A percentile compares a stretch with the other conserved stretches of the same genome.
These are phyloP conservation scores for Chelonus insularis DNA, from an alignment of 1,140 invertebrate species.

Conservation along the genomic window DNA sequence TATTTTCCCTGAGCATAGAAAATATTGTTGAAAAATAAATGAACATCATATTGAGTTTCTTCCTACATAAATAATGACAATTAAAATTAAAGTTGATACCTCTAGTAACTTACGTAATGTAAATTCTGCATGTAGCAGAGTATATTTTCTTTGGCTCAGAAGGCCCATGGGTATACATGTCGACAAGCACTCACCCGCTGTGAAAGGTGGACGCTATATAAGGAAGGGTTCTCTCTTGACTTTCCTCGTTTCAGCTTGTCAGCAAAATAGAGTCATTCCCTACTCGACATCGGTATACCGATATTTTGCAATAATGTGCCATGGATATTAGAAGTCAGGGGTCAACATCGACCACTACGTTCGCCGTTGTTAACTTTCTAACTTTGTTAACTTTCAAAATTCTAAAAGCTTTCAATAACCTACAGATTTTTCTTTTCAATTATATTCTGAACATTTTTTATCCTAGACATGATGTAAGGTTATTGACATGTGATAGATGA, in stretches of 20 bases:
- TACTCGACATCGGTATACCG: slow-evolving; percentile 22
- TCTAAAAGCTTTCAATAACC: not conserved
- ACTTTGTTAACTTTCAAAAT: no score
- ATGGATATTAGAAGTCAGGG: slow-evolving; percentile 14
- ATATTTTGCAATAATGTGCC: slow-evolving; percentile 31
- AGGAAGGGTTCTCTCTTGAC: slow-evolving; percentile 13
- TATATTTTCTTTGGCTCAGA: not conserved
- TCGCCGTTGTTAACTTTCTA: not conserved
- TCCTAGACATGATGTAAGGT: no score
- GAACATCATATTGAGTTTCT: no score
- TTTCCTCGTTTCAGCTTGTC: slow-evolving; percentile 28
- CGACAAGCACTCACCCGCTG: slow-evolving; percentile 14
- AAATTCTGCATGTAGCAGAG: no score
- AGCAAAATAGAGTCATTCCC: slow-evolving; percentile 27
- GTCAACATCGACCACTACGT: slow-evolving; percentile 19
- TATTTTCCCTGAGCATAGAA: no score
- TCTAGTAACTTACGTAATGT: no score
- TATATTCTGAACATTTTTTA: no score
- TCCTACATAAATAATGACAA: no score
- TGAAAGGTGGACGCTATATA: slow-evolving; percentile 21
- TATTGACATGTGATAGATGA: no score
- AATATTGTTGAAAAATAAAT: no score
- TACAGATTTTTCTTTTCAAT: no score
- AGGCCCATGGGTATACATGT: slow-evolving; percentile 9
- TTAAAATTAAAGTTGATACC: no score